phyloP scores from a whole-genome alignment of 2,113 vertebrate species.

The Scolopax mira region DNA sequence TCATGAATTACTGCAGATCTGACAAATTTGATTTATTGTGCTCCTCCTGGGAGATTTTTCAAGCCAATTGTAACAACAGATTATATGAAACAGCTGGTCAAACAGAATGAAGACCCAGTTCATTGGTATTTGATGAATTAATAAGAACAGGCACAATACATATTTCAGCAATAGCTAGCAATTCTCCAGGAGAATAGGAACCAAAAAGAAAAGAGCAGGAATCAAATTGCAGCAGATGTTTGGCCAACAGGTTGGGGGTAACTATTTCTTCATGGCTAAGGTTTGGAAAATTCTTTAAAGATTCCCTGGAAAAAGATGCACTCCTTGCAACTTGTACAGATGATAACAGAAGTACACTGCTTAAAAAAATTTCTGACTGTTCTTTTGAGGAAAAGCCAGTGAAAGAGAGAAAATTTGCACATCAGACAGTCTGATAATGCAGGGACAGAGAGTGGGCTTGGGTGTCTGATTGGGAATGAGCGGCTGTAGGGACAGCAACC shows the following conservation, averaged over 20 bases:
- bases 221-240: not conserved
- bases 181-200: conserved; percentile 8
- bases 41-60: conserved; percentile 46
- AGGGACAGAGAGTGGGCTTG: not conserved
- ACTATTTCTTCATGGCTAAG: not conserved
- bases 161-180: conserved; percentile 49
- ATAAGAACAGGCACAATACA: conserved; percentile 58
- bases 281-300: not conserved
- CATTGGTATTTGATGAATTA: conserved; percentile 63
- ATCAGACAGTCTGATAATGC: not conserved
- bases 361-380: not conserved
- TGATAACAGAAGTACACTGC: not conserved
- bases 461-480: not conserved
- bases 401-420: not conserved
- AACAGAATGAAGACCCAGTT: conserved; percentile 58
- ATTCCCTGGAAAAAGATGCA: not conserved
- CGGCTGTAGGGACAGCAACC: not conserved
- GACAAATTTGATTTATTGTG: conserved; percentile 35
- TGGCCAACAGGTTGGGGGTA: conserved; percentile 32
- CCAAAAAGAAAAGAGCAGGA: not conserved
- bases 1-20: conserved; percentile 40
- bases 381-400: not conserved
- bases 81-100: conserved; percentile 67
- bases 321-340: not conserved
- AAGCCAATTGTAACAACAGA: conserved; percentile 57